phyloP scores from a whole-genome alignment of 2,797 vertebrate genomes.

The Arnoldichthys spilopterus region DNA sequence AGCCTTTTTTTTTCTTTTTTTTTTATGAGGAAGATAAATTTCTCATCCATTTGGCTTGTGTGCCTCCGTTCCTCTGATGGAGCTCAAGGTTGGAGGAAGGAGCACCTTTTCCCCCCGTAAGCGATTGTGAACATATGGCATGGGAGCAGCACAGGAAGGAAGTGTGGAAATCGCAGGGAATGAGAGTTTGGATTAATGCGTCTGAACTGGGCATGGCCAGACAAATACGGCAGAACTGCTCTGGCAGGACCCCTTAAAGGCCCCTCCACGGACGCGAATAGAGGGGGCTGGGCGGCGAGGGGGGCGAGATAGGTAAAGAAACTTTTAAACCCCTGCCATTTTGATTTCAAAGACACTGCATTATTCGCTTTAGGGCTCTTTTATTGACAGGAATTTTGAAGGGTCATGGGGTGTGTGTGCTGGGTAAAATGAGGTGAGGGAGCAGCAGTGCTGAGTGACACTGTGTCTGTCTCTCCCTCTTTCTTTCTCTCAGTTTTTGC shows the following conservation, averaged over 20 bases:
- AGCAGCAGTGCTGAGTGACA: slow-evolving; percentile 20
- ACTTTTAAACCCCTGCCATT: slow-evolving; percentile 60
- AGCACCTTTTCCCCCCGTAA: slow-evolving; percentile 70
- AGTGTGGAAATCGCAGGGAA: slow-evolving; percentile 83
- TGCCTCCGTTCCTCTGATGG: slow-evolving; percentile 71
- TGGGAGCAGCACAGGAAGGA: slow-evolving; percentile 70
- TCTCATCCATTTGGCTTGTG: slow-evolving; percentile 63
- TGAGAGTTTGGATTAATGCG: slow-evolving; percentile 84
- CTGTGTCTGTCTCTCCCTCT: slow-evolving; percentile 1
- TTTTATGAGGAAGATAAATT: slow-evolving; percentile 65
- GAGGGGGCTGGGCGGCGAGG: slow-evolving; percentile 53
- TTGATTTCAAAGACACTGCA: slow-evolving; percentile 59
- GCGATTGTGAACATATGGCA: slow-evolving; percentile 76
- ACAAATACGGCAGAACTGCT: slow-evolving; percentile 77
- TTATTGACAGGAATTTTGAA: slow-evolving; percentile 51
- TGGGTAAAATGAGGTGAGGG: slow-evolving; percentile 44
- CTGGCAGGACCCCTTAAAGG: slow-evolving; percentile 72
- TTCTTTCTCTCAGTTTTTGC: not conserved
- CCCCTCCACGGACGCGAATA: slow-evolving; percentile 36
- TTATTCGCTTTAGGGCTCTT: slow-evolving; percentile 49
- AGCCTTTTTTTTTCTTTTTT: slow-evolving; percentile 43
- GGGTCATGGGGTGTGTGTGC: slow-evolving; percentile 39
- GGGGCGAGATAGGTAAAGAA: slow-evolving; percentile 73
- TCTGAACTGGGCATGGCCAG: slow-evolving; percentile 79
- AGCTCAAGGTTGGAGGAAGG: slow-evolving; percentile 69